Base-by-base conservation (phyloP, 2,113 vertebrate species). In the Caretta caretta region DNA sequence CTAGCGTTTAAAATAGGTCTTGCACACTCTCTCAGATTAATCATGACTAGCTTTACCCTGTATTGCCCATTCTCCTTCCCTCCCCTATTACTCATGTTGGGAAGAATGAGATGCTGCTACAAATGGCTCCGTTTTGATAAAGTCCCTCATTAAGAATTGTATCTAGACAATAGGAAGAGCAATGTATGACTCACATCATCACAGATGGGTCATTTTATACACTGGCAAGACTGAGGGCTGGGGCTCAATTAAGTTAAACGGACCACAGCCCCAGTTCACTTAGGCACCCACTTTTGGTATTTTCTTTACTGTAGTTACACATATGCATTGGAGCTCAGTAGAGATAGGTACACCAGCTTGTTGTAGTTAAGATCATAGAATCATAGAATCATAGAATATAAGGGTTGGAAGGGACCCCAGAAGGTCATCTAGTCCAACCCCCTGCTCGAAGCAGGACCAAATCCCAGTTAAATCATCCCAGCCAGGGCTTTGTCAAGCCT, bases 1-100 rank as follows among this genome's bases (percentile, higher is more conserved):
- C 95, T 96, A 50, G 91, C 95, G 81, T 95, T 96, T 96, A 97
- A 98, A 97, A 98, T 97, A 98, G 94, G 96, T 97, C 95, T 96
- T 97, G 93, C 90, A 54, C 49, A 93, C 42, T 80, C 95, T 92
- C 87, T 95, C 56, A 87, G 75, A 51, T 97, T 96, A 97, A 97
- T 94, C 87, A 7, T 97, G 35, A 83, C 76, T 86, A 92, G 79
- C 92, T 96, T 95, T 93, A 69, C 80, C 81, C 90, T 84, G 81
- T 82, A 90, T 31, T 76, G 31, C 56, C 94, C 3, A 5, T 22
- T 90, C 85, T 27, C 2, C 51, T 54, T 94, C 90, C 24, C n/a
- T 16, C 38, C 53, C 35, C 25, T 78, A 50, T n/a, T 62, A 54
- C 59, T 51, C 56, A 87, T 5, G 50, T 20, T 42, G 22, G 27